A percentile compares a stretch with the other conserved stretches of the same genome.
Conservation (phyloP, 2,113 vertebrate genomes). For the Illadopsis cleaveri region DNA sequence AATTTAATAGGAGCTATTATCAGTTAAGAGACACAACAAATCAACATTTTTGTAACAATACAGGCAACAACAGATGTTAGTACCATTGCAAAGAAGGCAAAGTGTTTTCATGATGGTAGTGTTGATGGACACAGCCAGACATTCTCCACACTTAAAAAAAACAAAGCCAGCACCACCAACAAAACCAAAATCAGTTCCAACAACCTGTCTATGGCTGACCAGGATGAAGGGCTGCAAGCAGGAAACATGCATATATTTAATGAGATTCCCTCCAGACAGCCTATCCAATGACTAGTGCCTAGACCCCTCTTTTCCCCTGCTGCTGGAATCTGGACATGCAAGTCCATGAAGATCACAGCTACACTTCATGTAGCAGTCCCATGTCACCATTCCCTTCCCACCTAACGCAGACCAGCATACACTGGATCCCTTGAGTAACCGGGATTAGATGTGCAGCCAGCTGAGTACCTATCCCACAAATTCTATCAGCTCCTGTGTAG, state of each 20-base stretch:
- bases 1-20: background rate
- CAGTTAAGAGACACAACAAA: background rate
- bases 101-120: background rate
- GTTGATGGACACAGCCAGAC: background rate
- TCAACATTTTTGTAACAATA: background rate
- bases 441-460: background rate
- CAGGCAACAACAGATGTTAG: background rate
- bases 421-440: background rate
- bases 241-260: background rate
- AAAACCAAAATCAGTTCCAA: background rate
- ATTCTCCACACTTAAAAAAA: background rate
- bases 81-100: background rate
- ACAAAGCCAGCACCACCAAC: background rate
- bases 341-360: background rate
- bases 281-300: background rate
- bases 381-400: background rate
- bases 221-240: background rate
- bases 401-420: background rate
- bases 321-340: background rate
- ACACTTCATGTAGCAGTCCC: background rate
- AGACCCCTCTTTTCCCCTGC: background rate
- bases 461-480: background rate
- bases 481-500: background rate
- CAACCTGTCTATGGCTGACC: background rate
- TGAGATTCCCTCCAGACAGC: background rate